phyloP scores from a whole-genome alignment of 1,140 invertebrate species.

The Drosophila sucinea region DNA sequence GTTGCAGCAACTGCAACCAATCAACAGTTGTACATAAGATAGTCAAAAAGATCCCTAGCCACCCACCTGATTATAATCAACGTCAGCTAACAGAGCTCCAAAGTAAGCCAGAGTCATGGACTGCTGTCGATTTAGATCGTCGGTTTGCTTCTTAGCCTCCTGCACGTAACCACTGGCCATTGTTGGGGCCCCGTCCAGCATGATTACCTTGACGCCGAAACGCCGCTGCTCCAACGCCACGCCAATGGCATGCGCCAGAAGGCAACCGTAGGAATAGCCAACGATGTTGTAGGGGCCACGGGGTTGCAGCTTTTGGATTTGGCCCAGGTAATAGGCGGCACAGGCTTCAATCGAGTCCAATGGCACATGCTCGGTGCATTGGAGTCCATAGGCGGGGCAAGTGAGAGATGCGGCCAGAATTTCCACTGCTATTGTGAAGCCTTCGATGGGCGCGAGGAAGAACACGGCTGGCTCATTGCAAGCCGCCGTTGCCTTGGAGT shows the following conservation, averaged over 20 bases:
- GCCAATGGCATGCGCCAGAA: conserved; percentile 97
- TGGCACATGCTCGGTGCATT: conserved; percentile 92
- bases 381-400: conserved; percentile 93
- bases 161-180: conserved; percentile 93
- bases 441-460: conserved; percentile 96
- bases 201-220: conserved; percentile 87
- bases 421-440: conserved; percentile 89
- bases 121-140: conserved; percentile 84
- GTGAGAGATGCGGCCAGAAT: conserved; percentile 88
- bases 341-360: conserved; percentile 89
- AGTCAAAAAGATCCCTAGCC: neutral
- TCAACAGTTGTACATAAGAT: conserved; percentile 5
- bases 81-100: conserved; percentile 89
- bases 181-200: conserved; percentile 95
- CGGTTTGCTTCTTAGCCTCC: conserved; percentile 85
- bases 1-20: conserved; percentile 53
- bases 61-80: conserved; percentile 85
- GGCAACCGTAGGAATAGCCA: conserved; percentile 97
- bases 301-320: conserved; percentile 90
- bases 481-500: conserved; percentile 82
- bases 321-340: conserved; percentile 91
- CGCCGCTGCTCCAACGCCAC: conserved; percentile 90
- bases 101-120: conserved; percentile 92
- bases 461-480: conserved; percentile 86
- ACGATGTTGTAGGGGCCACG: conserved; percentile 92